Evolutionary conservation across 2,797 vertebrate genomes (phyloP), one percentile per base, ranked within the genome.

Genomic region (Pangasius djambal): DNA sequence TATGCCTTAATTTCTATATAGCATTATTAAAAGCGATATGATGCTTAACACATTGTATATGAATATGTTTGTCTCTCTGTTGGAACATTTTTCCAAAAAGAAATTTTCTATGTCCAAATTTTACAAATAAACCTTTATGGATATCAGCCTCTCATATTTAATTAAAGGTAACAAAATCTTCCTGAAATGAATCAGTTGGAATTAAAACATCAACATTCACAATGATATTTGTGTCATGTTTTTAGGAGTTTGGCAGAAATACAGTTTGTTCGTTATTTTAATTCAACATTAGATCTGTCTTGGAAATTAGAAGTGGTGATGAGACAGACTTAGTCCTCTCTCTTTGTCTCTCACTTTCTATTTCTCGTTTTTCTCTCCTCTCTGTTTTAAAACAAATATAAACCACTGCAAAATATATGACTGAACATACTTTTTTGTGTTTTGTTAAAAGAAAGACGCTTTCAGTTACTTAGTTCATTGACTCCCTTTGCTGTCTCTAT

Each of bases 401-500:
- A 86, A 85, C 65, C 34, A 25, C 22, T 16, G 15, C 3, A 22
- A 15, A 48, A n/a, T 25, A 15, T 63, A 37, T 65, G 22, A 55
- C 77, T 86, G n/a, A 75, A 65, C 55, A 34, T 8, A 34, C 69
- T 55, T 74, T 61, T 28, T 1, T 72, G 77, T 37, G 28, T 87
- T 88, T 63, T 82, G 89, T 59, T 91, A 93, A 87, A 90, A 85
- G 88, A 89, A 89, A 57, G 57, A 83, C 28, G 10, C 37, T 83
- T n/a, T 83, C 81, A 52, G n/a, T 91, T 92, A 87, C 88, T 92
- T 86, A 89, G 89, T 93, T 93, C 92, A 90, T 90, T 86, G 90
- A 75, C 83, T 86, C 88, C 85, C 88, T 89, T 90, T 92, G 90
- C 88, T 83, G 88, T 85, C 84, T 85, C 28, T 83, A 90, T 89